Evolutionary conservation across 2,797 vertebrate species (phyloP).

Genomic region (Syngnathus rostellatus): DNA sequence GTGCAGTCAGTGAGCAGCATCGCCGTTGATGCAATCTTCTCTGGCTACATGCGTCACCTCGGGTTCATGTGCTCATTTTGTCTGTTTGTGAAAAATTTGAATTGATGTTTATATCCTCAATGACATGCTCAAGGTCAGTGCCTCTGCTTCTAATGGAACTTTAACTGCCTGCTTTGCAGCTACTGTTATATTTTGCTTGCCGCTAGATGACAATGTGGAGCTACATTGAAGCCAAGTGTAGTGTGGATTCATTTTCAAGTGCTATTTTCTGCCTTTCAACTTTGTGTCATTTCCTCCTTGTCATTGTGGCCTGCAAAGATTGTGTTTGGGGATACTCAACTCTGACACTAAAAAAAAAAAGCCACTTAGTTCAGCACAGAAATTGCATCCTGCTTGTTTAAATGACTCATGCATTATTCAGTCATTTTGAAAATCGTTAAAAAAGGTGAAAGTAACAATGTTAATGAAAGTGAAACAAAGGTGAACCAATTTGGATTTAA

Average conservation of each 20-base stretch:
- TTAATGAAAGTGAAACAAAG: too few relatives aligned
- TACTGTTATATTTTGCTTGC: slow-evolving; percentile 4
- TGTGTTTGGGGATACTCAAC: not conserved
- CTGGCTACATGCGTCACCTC: slow-evolving; percentile 4
- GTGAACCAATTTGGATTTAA: too few relatives aligned
- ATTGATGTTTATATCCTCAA: slow-evolving; percentile 38
- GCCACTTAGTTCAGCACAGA: not conserved
- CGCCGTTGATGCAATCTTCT: not conserved
- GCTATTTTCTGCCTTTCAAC: not conserved
- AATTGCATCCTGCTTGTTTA: not conserved
- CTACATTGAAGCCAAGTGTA: slow-evolving; percentile 12
- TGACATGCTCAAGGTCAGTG: slow-evolving; percentile 52
- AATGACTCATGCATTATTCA: not conserved
- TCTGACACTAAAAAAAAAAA: not conserved
- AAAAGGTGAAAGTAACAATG: not conserved
- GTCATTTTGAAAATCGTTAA: too few relatives aligned
- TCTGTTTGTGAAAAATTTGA: slow-evolving; percentile 31
- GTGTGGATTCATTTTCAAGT: slow-evolving; percentile 15
- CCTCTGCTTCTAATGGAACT: slow-evolving; percentile 21
- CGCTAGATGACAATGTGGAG: slow-evolving; percentile 61
- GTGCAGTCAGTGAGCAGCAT: not conserved
- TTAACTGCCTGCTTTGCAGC: slow-evolving; percentile 12
- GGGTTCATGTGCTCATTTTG: slow-evolving; percentile 20
- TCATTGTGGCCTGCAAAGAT: not conserved
- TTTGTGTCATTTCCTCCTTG: slow-evolving; percentile 1